Percentiles rank a stretch among this genome's conserved stretches.
phyloP scores from a whole-genome alignment of 2,888 invertebrate species.

The Miltochrista miniata region DNA sequence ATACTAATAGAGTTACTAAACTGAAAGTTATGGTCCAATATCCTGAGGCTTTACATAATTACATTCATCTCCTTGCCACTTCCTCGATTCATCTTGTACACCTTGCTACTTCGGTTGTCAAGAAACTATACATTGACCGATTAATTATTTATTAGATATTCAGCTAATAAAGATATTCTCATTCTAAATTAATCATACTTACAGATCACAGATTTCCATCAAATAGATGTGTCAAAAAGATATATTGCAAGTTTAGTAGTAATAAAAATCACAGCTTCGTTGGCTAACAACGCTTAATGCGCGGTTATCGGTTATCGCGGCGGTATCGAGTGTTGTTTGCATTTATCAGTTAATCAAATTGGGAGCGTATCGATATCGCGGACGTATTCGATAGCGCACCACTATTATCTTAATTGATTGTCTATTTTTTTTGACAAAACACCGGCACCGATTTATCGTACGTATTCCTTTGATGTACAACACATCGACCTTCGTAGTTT shows the following conservation, averaged over 20 bases:
- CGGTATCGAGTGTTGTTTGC: constrained; percentile 76
- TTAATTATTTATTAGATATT: no score
- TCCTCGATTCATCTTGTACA: no score
- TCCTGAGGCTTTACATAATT: no score
- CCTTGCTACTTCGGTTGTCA: no score
- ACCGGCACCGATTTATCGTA: constrained; percentile 51
- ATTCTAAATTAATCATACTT: neutral
- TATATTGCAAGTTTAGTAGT: constrained; percentile 66
- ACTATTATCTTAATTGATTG: constrained; percentile 81
- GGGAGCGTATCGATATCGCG: constrained; percentile 77
- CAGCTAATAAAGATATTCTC: no score
- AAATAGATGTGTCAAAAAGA: constrained; percentile 51
- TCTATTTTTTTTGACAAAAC: constrained; percentile 68
- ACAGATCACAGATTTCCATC: constrained; percentile 11
- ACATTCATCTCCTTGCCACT: no score
- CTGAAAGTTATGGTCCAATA: no score
- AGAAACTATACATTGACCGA: no score
- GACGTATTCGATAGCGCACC: constrained; percentile 71
- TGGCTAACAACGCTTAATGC: constrained; percentile 76
- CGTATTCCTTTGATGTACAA: constrained; percentile 55
- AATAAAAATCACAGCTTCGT: constrained; percentile 78
- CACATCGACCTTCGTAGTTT: constrained; percentile 32
- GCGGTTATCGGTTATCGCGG: constrained; percentile 70
- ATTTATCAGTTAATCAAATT: constrained; percentile 80
- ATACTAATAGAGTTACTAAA: no score